Conservation (phyloP, 2,888 invertebrate genomes). For the Ochlodes sylvanus region DNA sequence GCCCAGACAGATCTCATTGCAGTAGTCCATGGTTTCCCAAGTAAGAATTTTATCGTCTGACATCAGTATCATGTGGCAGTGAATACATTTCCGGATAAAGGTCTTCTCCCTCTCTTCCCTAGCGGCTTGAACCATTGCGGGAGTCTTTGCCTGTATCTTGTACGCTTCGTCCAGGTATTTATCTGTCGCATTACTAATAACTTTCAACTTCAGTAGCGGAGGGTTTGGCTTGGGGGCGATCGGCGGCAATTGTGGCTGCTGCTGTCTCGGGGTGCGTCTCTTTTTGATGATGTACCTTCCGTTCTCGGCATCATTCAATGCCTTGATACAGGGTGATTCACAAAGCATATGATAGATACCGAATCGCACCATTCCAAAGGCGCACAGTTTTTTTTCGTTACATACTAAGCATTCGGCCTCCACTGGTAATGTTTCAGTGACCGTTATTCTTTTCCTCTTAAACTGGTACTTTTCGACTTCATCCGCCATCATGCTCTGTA, state of each 20-base stretch:
- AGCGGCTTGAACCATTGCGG: conserved; percentile 84
- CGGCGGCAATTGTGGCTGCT: conserved; percentile 18
- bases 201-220: conserved; percentile 76
- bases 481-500: conserved; percentile 81
- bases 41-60: conserved; percentile 88
- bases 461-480: conserved; percentile 83
- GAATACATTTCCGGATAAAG: conserved; percentile 83
- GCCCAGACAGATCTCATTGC: conserved; percentile 94
- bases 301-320: conserved; percentile 69
- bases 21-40: conserved; percentile 98
- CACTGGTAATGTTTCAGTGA: conserved; percentile 61
- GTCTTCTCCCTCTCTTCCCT: conserved; percentile 84
- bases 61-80: conserved; percentile 80
- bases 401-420: conserved; percentile 78
- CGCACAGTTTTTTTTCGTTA: conserved; percentile 74
- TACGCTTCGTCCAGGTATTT: conserved; percentile 81
- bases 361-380: conserved; percentile 77
- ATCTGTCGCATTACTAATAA: conserved; percentile 81
- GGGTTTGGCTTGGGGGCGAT: conserved; percentile 49
- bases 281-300: conserved; percentile 69
- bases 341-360: conserved; percentile 82
- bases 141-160: conserved; percentile 85
- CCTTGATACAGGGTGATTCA: conserved; percentile 83
- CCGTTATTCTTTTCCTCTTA: conserved; percentile 79
- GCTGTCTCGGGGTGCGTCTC: conserved; percentile 49